Percentiles rank a stretch among this genome's conserved stretches.
phyloP scores from a whole-genome alignment of 2,113 vertebrate species.

The Chinchilla lanigera region DNA sequence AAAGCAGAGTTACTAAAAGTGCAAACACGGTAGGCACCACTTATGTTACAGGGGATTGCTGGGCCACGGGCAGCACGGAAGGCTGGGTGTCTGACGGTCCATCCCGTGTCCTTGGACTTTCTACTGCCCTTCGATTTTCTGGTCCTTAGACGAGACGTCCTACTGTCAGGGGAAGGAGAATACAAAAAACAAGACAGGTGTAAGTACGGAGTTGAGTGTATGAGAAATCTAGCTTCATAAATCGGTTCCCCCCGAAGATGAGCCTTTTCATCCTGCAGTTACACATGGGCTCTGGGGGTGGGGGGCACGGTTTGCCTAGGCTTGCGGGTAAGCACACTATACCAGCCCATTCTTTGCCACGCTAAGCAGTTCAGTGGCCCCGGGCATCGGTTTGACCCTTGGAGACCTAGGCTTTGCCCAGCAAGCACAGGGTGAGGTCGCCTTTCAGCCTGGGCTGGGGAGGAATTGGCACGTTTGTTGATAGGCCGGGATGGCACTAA shows the following conservation, averaged over 20 bases:
- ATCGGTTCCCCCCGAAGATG: no score
- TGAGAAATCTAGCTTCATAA: fast-evolving
- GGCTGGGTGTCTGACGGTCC: conserved; percentile 23
- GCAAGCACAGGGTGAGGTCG: not conserved
- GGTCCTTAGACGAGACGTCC: conserved; percentile 87
- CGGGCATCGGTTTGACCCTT: not conserved
- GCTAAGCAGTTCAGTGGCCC: not conserved
- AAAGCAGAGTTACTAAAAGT: conserved; percentile 86
- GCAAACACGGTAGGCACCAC: conserved; percentile 86
- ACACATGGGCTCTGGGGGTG: fast-evolving
- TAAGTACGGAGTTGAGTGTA: not conserved
- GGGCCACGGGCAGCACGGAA: conserved; percentile 44
- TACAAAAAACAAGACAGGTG: not conserved
- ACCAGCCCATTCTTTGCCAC: not conserved
- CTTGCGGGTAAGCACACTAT: not conserved
- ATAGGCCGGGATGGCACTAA: not conserved
- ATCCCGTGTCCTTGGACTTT: conserved; percentile 70
- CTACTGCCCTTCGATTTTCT: conserved; percentile 69
- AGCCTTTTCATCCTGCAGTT: not conserved
- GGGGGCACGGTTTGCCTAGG: not conserved
- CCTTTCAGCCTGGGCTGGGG: not conserved
- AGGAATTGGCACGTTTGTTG: not conserved
- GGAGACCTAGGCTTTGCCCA: not conserved
- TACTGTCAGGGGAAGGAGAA: conserved; percentile 69
- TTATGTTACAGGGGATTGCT: conserved; percentile 80